phyloP scores from a whole-genome alignment of 2,113 vertebrate genomes.

The Xenopus tropicalis region UCB_Xtro_10.0 CM004450.2:94873501-94874000 shows the following conservation, averaged over 20 bases:
- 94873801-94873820: conserved; percentile 21
- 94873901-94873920: conserved; percentile 31
- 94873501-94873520: too few species aligned
- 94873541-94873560: too few species aligned
- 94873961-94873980: conserved; percentile 52
- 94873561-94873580: too few species aligned
- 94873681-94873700: conserved; percentile 36
- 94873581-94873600: background rate
- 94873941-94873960: conserved; percentile 62
- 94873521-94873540: too few species aligned
- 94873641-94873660: conserved; percentile 18
- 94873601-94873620: background rate
- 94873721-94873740: conserved; percentile 16
- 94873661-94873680: conserved; percentile 36
- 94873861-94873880: conserved; percentile 12
- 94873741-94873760: too few species aligned
- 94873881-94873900: conserved; percentile 9
- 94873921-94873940: conserved; percentile 48
- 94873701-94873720: conserved; percentile 34
- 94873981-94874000: conserved; percentile 58
- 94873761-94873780: conserved; percentile 2
- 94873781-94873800: conserved; percentile 28
- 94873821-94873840: conserved; percentile 27
- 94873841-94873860: conserved; percentile 14
- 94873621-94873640: conserved; percentile 4